Base-by-base conservation (phyloP, 2,113 vertebrate species). In the Limanda limanda region DNA sequence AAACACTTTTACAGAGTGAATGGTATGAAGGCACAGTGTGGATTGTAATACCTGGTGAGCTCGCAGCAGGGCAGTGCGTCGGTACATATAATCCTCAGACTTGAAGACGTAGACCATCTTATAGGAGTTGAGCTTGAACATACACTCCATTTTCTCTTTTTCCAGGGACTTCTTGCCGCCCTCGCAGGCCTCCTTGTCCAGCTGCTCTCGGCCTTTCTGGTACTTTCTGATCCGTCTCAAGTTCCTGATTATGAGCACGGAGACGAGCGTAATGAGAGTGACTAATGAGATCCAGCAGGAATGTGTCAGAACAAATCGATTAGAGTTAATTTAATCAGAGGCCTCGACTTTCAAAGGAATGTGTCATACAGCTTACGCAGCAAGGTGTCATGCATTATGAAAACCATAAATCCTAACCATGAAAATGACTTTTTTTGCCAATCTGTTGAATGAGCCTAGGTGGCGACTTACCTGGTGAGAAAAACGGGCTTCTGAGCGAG, bases 51-150 rank as follows among this genome's bases (percentile, higher is more conserved):
- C 98, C 98, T 99, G 98, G 85, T 98, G 97, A 73, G 98, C 98
- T 65, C 98, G 91, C 60, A 96, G 95, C 85, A 99, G 93, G 11
- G 98, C 98, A 0, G 97, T 99, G 88, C 98, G 97, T 81, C 98
- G 91, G 93, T 99, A 99, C 98, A 99, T 98, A 94, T 99, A 99
- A 87, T 99, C 97, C 89, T 99, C 98, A 0, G 98, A 99, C 88
- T 99, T 99, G 88, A 99, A 99, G 76, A 99, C 98, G 0, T 99
- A 99, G 14, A 99, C 98, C 98, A 99, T 99, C 94, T 99, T 99
- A 80, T 99, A 99, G 9, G 98, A 99, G 89, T 99, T 99, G 68
- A 99, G 95, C 82, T 99, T 98, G 93, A 99, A 99, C 94, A 97
- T 97, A 89, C 98, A 99, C 92, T 98, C 96, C 94, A 98, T 93